phyloP scores from a whole-genome alignment of 2,797 vertebrate genomes.

The Thripadectes ignobilis region DNA sequence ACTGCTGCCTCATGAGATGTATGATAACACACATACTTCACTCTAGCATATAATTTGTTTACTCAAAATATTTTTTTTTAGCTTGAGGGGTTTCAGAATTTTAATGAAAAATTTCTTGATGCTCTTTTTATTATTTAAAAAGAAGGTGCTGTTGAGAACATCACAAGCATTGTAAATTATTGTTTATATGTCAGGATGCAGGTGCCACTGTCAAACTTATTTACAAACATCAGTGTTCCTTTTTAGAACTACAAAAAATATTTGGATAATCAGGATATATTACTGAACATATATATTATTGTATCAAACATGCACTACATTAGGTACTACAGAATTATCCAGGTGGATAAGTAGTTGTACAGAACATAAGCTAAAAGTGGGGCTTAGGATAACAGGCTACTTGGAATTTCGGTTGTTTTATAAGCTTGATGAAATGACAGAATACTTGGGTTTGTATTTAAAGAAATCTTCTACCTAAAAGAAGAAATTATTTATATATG shows the following conservation, averaged over 20 bases:
- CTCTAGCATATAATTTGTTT: constrained; percentile 23
- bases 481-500: neutral
- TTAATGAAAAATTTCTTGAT: constrained; percentile 53
- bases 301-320: neutral
- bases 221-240: neutral
- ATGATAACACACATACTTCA: neutral
- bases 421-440: neutral
- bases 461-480: neutral
- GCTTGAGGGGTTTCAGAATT: constrained; percentile 45
- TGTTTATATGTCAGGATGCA: constrained; percentile 39
- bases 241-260: constrained; percentile 1
- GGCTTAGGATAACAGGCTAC: neutral
- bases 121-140: constrained; percentile 51
- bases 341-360: neutral
- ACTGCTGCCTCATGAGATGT: neutral
- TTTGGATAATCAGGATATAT: constrained; percentile 39
- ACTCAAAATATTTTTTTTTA: constrained; percentile 9
- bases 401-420: neutral
- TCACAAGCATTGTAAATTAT: constrained; percentile 49
- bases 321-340: neutral
- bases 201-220: constrained; percentile 17
- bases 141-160: constrained; percentile 3
- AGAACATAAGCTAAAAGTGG: neutral
- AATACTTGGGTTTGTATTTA: neutral
- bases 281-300: neutral